These are phyloP conservation scores for Sciurus niger DNA, from an alignment of 2,113 vertebrate species.

Conservation along the genomic window DNA sequence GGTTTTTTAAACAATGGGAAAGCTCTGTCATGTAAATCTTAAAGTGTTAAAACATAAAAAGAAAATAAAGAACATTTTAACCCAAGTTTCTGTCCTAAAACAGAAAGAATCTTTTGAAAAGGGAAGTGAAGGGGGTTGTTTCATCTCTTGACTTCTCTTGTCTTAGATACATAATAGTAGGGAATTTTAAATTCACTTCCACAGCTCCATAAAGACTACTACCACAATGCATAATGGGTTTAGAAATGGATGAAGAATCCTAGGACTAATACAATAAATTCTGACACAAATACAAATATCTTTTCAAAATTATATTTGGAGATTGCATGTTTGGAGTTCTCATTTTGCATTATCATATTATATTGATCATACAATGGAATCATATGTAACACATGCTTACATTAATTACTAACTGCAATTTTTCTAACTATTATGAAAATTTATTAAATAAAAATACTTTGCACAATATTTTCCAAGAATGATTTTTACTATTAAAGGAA, in stretches of 20 bases:
- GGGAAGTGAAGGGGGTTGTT: background rate
- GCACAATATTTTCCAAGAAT: background rate
- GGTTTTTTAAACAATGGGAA: background rate
- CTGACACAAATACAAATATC: background rate
- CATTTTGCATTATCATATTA: background rate
- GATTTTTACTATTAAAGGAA: background rate
- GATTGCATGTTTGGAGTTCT: background rate
- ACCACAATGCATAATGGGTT: background rate
- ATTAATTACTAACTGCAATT: background rate
- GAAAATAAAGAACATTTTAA: background rate
- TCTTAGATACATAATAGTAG: background rate
- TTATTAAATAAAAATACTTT: background rate
- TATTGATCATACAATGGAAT: background rate
- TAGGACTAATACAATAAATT: background rate
- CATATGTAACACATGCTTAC: background rate
- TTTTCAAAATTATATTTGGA: constrained; percentile 42
- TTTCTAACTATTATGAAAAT: background rate
- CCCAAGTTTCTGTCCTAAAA: background rate
- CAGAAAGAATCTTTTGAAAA: background rate
- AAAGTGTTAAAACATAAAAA: background rate
- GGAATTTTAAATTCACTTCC: background rate
- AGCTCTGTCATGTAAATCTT: background rate
- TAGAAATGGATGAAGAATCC: background rate
- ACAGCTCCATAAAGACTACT: background rate
- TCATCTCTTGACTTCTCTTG: background rate